Base-by-base conservation (phyloP, 37 sponge, comb jelly and placozoan species). In the Cliona cf. orientalis region DNA sequence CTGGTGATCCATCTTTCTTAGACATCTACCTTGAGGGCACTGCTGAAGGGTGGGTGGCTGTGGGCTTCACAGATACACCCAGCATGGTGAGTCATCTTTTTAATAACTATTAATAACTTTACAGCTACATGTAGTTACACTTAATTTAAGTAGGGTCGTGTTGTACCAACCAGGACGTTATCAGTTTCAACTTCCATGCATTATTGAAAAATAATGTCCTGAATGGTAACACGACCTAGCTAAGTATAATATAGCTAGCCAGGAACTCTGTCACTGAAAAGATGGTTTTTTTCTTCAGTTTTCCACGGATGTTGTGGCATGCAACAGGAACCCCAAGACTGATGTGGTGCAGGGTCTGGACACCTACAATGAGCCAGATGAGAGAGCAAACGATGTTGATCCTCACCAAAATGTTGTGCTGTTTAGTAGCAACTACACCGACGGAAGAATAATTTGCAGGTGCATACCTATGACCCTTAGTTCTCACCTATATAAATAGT, bases 31-130 rank as follows among this genome's bases (percentile, higher is more conserved):
- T 75, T 26, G 43, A 29, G 37, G 76, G 61, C 33, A 57, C 57
- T 23, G 76, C 76, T 22, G 23, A 57, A 5, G 76, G 76, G 25
- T 75, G 61, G 60, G 61, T 75, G 25, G 76, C 76, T 58, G 25
- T 75, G 3, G 76, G 76, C 59, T 75, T 75, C 61, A 37, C 61
- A 9, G 6, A 4, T 23, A 75, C 39, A 26, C n/a, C 61, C 2
- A 59, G 34, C 59, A 75, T 75, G 76, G 76, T 75, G 39, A 37
- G 63, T 33, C 57, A 58, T 69, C 0, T 1, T 11, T 39, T 26
- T n/a, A 41, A 69, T 37, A 38, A 14, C 38, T 26, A 7, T 37
- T 35, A 34, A 69, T 39, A 69, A 69, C 70, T n/a, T n/a, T n/a
- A n/a, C n/a, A n/a, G n/a, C n/a, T n/a, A n/a, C n/a, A n/a, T n/a